Evolutionary conservation across 64 coral and sea anemone genomes (phyloP), one percentile per base, ranked within the genome.

Genomic region (Orbicella faveolata): DNA sequence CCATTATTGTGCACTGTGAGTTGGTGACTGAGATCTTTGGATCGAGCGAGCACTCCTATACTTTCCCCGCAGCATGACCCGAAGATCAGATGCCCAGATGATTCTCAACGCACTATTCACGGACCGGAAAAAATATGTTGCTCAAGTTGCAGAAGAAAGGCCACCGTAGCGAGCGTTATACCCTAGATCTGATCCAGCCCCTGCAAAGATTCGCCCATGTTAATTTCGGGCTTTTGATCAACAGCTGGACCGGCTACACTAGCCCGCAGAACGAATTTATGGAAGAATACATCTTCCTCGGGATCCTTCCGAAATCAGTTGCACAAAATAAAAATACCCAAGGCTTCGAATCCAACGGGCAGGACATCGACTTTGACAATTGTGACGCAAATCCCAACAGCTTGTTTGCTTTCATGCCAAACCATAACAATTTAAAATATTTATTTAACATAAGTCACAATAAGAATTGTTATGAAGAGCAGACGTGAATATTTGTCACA

Each of bases 351-450:
- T 94, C 88, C 21, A 94, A 94, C 67, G 52, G 87, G 8, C 54
- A 14, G 41, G 7, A 16, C 2, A 14, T 94, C 15, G 10, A 63
- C 5, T 94, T 94, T 12, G 0, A 3, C 33, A 94, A 94, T 53
- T 94, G 92, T 39, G 92, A 94, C 54, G 63, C 7, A 4, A 94
- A 90, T 85, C 92, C 92, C 13, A 90, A 90, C 81, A 89, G 87
- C 75, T 74, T 72, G 18, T 94, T 78, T 52, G 93, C 93, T 0
- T 88, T 95, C 37, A 44, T 91, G 36, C 93, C 93, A 20, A 95
- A 95, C 59, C 84, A 91, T 25, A 17, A 73, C 1, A 52, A 9
- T 52, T 52, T 9, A 52, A 52, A 52, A 52, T 3, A 52, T 3
- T 4, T 52, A 52, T 52, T 52, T 52, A 9, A 52, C 3, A 52